These are phyloP conservation scores for Pycnonotus jocosus DNA, from an alignment of 2,113 vertebrate species.

Conservation along the genomic window DNA sequence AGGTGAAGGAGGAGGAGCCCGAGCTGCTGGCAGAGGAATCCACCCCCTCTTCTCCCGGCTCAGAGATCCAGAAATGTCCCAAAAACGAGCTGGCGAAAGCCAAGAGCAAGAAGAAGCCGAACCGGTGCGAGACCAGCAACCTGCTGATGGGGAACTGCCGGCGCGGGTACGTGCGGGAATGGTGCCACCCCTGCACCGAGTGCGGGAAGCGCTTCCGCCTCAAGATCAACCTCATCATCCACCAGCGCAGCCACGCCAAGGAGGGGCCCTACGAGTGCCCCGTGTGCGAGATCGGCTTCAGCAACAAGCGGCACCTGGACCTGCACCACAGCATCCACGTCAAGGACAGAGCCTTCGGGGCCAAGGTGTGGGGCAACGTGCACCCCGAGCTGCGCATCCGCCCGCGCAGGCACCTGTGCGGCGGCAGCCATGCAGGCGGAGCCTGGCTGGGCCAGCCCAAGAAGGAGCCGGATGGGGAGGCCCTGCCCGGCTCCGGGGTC, in stretches of 20 bases:
- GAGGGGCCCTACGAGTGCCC: slow-evolving; percentile 71
- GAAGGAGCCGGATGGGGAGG: slow-evolving; percentile 48
- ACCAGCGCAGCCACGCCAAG: slow-evolving; percentile 75
- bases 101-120: slow-evolving; percentile 10
- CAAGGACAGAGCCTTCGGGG: slow-evolving; percentile 23
- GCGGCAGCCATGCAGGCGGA: rapidly evolving
- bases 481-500: neutral
- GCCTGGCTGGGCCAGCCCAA: neutral
- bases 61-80: neutral
- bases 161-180: slow-evolving; percentile 52
- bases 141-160: slow-evolving; percentile 45
- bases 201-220: slow-evolving; percentile 74
- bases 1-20: neutral
- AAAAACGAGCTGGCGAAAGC: neutral
- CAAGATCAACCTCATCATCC: slow-evolving; percentile 77
- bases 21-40: neutral
- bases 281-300: slow-evolving; percentile 68
- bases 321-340: slow-evolving; percentile 69
- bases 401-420: neutral
- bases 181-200: slow-evolving; percentile 71
- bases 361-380: slow-evolving; percentile 57
- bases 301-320: slow-evolving; percentile 60
- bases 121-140: neutral
- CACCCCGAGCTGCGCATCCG: slow-evolving; percentile 43
- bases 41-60: rapidly evolving